Evolutionary conservation across 2,888 invertebrate genomes (phyloP).

Genomic region (Agrochola lota): DNA sequence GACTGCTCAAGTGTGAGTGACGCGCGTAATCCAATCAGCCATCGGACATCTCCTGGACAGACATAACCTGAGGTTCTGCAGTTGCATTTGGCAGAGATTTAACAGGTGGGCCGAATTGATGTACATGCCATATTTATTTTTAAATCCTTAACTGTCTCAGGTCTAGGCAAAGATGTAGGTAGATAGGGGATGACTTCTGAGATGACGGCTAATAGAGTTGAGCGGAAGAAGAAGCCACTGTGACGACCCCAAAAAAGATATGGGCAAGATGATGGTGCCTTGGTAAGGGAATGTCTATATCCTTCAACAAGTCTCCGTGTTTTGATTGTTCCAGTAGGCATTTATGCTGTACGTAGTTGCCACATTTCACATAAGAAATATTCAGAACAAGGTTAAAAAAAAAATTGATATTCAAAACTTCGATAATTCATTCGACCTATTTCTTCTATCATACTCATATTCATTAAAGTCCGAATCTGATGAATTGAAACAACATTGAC

Average conservation of each 20-base stretch:
- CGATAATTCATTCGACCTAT: constrained; percentile 43
- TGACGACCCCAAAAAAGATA: not conserved
- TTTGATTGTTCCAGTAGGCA: not conserved
- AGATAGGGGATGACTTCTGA: not conserved
- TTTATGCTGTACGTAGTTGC: not conserved
- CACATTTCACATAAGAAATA: not conserved
- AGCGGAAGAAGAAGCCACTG: not conserved
- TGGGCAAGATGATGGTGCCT: not conserved
- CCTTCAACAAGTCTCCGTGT: not conserved
- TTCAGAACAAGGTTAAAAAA: not conserved
- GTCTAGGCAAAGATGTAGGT: not conserved
- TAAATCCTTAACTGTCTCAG: not conserved
- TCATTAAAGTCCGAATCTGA: constrained; percentile 33
- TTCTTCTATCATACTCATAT: constrained; percentile 33
- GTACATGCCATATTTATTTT: not conserved
- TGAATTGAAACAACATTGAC: constrained; percentile 64
- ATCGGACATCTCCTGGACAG: not conserved
- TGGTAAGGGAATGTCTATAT: not conserved
- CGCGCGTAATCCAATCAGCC: constrained; percentile 11
- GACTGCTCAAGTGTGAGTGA: constrained; percentile 33
- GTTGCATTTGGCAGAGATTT: not conserved
- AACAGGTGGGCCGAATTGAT: not conserved
- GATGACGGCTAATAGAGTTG: not conserved
- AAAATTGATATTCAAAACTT: not conserved
- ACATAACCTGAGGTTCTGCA: constrained; percentile 1